phyloP scores from a whole-genome alignment of 64 coral and sea anemone species.

The Astreopora myriophthalma region DNA sequence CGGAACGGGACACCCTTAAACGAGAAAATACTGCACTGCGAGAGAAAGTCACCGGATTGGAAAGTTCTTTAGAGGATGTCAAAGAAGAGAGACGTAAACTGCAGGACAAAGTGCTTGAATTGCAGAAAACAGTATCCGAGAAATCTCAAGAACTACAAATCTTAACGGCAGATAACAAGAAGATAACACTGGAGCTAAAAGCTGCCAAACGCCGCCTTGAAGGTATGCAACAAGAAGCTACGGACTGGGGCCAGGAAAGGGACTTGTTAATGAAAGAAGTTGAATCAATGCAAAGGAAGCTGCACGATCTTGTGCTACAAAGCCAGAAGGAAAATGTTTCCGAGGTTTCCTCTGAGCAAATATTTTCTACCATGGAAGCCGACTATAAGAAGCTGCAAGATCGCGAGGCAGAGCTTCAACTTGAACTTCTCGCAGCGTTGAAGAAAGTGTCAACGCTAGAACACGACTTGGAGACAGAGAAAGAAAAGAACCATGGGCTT shows the following conservation, averaged over 20 bases:
- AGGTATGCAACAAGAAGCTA: constrained; percentile 68
- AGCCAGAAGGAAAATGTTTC: constrained; percentile 73
- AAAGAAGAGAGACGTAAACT: constrained; percentile 86
- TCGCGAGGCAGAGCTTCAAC: constrained; percentile 68
- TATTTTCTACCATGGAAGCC: constrained; percentile 85
- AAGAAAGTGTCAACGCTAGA: constrained; percentile 92
- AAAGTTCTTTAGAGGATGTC: constrained; percentile 62
- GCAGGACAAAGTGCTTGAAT: constrained; percentile 86
- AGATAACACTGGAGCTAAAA: constrained; percentile 71
- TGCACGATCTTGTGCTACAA: constrained; percentile 87
- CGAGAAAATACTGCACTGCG: constrained; percentile 77
- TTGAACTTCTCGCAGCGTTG: constrained; percentile 88
- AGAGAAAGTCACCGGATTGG: constrained; percentile 71
- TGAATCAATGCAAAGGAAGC: constrained; percentile 83
- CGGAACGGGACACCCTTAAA: constrained; percentile 84
- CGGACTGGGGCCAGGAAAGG: constrained; percentile 63
- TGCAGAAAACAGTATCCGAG: constrained; percentile 83
- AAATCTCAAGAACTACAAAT: constrained; percentile 85
- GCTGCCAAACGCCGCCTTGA: constrained; percentile 59
- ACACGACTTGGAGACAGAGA: constrained; percentile 77
- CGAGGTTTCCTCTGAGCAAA: constrained; percentile 86
- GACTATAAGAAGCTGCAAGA: constrained; percentile 91
- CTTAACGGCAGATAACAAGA: constrained; percentile 83
- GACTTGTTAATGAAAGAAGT: constrained; percentile 79
- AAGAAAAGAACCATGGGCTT: constrained; percentile 61